Base-by-base conservation (phyloP, 1,140 invertebrate genomes). In the Paramacrobiotus metropolitanus region DNA sequence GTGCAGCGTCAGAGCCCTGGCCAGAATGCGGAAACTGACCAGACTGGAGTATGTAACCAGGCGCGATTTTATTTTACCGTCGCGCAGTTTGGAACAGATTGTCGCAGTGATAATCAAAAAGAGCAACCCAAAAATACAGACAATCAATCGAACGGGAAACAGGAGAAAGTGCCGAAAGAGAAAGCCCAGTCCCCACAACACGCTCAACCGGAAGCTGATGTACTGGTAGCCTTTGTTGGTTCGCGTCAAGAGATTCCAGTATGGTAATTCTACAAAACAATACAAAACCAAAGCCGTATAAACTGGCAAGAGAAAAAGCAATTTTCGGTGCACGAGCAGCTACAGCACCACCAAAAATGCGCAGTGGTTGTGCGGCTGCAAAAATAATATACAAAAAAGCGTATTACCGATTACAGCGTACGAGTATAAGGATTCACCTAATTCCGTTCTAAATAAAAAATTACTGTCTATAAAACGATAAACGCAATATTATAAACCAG, bases 171-270 rank as follows among this genome's bases (percentile, higher is more conserved):
- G 93, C 64, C 90, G 75, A 44, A 92, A 79, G 29, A 87, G 75
- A 71, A 91, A 92, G 59, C 90, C 90, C 71, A 84, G 79, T 68
- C 86, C 79, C 90, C 90, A 95, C 65, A 93, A 85, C 1, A 90
- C 79, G 0, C 86, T 88, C 29, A 94, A 75, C 61, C 84, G 81
- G 82, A 86, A 85, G 18, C 48, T 55, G 24, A 55, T 55, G 48
- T 55, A 24, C 48, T 55, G 48, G 24, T 55, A 55, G 9, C 48
- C 48, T 24, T 55, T 81, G 70, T 92, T 91, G n/a, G 89, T 94
- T 66, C 90, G 78, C 0, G 89, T 94, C 34, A 94, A 75, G 44
- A 94, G 77, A 74, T 94, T 94, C 90, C 90, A 94, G 64, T 86
- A 90, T 20, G 48, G 48, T 9, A 55, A 24, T 24, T 28, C 48